Evolutionary conservation across 2,888 invertebrate genomes (phyloP), one percentile per base, ranked within the genome.

Genomic region (Hylaea fasciaria): DNA sequence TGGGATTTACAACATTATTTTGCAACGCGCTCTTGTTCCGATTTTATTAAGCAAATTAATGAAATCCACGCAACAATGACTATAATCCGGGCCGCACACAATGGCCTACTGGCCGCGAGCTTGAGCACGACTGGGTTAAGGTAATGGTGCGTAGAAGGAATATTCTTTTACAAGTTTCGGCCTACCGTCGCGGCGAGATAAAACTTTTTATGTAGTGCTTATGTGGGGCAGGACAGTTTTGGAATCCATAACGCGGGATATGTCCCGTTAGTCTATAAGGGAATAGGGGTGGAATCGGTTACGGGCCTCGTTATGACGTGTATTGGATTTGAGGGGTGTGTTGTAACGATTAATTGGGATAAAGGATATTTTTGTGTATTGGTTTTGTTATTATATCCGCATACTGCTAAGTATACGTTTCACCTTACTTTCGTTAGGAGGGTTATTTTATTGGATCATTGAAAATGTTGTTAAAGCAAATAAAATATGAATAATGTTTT

Each of bases 151-250:
- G 85, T 78, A 74, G 72, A 81, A 82, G 75, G 84, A 83, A 85
- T 84, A 84, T 84, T 83, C 83, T 87, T 83, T 78, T 76, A 78
- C 81, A 89, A 89, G 82, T 88, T 86, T 77, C 70, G 71, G 74
- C 76, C 73, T 76, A 81, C 86, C 82, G 82, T 77, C 66, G 78
- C 78, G 78, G 75, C 76, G 82, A 86, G 87, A 90, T 88, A 88
- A 88, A 91, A 91, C 81, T 91, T 91, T 90, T 88, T 89, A 90
- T 88, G 85, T 83, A 80, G 83, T 84, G 82, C 82, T 88, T 85
- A 87, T 85, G 82, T 80, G 80, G 77, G 78, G 80, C 79, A 77
- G 81, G 72, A 78, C 82, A 82, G 81, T 83, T 82, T 81, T 78
- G 77, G 78, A 82, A 81, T 78, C 82, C 82, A 81, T 83, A 83